Evolutionary conservation across 2,888 invertebrate species (phyloP).

Genomic region (Diplazon laetatorius): DNA sequence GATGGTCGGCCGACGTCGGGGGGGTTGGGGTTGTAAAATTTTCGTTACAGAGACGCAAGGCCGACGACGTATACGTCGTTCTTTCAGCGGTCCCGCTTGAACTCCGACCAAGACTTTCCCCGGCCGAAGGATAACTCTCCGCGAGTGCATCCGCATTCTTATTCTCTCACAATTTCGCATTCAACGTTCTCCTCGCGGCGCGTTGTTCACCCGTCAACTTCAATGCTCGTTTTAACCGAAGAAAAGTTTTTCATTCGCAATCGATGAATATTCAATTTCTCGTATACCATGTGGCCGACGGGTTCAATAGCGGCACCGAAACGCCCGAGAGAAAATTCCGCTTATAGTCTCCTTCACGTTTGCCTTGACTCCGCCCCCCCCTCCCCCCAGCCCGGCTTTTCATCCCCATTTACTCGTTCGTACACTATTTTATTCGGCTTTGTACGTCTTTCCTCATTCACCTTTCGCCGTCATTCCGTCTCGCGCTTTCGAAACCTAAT

Average conservation of each 20-base stretch:
- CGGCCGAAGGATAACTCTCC: constrained; percentile 46
- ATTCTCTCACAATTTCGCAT: background rate
- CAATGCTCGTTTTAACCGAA: background rate
- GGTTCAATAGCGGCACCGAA: constrained; percentile 18
- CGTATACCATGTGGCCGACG: constrained; percentile 40
- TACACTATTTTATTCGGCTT: constrained; percentile 33
- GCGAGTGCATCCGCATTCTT: constrained; percentile 4
- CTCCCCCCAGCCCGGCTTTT: constrained; percentile 3
- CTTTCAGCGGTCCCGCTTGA: constrained; percentile 15
- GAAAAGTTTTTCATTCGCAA: constrained; percentile 41
- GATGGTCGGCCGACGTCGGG: background rate
- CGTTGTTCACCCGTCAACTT: constrained; percentile 31
- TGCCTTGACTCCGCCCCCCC: constrained; percentile 37
- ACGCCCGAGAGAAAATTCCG: constrained; percentile 20
- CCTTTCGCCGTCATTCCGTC: constrained; percentile 28
- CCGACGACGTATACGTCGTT: no score
- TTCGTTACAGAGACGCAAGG: constrained; percentile 5
- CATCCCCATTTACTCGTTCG: constrained; percentile 31
- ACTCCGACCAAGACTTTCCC: constrained; percentile 37
- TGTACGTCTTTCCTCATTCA: constrained; percentile 16
- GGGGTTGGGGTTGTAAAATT: constrained; percentile 34
- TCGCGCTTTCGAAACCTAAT: constrained; percentile 65
- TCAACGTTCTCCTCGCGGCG: constrained; percentile 13
- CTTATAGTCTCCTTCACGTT: no score
- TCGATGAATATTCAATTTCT: constrained; percentile 70